phyloP scores from a whole-genome alignment of 2,888 invertebrate species.

The Scaptomyza reducta region DNA sequence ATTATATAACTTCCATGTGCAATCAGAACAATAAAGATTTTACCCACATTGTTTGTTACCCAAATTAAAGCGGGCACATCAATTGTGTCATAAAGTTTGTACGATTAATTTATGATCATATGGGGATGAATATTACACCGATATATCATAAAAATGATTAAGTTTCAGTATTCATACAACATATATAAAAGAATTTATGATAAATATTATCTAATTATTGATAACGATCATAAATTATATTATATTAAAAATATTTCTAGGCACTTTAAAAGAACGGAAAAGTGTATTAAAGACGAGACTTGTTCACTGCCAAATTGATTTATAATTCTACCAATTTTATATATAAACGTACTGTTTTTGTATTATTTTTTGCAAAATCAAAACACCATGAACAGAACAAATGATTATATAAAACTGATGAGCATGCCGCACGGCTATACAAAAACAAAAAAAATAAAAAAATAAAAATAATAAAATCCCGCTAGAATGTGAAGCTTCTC shows the following conservation, averaged over 20 bases:
- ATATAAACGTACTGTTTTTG: slow-evolving; percentile 10
- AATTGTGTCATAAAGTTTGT: slow-evolving; percentile 25
- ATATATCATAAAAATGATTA: background rate
- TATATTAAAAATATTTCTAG: background rate
- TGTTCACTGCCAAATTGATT: background rate
- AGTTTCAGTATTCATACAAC: background rate
- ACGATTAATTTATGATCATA: slow-evolving; percentile 7
- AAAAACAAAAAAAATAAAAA: background rate
- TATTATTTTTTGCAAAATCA: slow-evolving; percentile 57
- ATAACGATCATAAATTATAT: background rate
- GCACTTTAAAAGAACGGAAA: background rate
- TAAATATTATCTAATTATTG: background rate
- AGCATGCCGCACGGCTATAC: slow-evolving; percentile 33
- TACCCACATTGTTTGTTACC: slow-evolving; percentile 21
- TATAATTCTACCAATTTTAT: slow-evolving; percentile 23
- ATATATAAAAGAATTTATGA: background rate
- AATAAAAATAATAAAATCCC: slow-evolving; percentile 31
- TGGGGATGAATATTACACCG: background rate
- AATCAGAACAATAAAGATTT: slow-evolving; percentile 39
- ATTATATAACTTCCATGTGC: slow-evolving; percentile 35
- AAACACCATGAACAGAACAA: slow-evolving; percentile 70
- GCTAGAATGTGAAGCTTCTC: slow-evolving; percentile 30
- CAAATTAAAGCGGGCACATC: slow-evolving; percentile 28
- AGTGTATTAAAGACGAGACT: slow-evolving; percentile 28
- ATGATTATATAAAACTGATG: slow-evolving; percentile 66